These are phyloP conservation scores for Plecotus auritus DNA, from an alignment of 2,113 vertebrate genomes.

Conservation along the genomic window DNA sequence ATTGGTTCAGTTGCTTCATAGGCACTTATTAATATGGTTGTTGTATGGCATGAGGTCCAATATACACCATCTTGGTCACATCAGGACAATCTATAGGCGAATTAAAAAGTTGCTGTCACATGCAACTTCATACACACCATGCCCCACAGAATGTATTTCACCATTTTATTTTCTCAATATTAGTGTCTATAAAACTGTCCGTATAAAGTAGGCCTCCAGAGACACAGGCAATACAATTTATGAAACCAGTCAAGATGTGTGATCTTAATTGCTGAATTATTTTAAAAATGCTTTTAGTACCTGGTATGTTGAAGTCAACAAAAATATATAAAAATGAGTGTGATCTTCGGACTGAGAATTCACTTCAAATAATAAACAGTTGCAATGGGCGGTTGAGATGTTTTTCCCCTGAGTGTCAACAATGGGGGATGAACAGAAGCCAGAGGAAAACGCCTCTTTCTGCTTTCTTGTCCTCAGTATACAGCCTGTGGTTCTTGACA, in stretches of 20 bases:
- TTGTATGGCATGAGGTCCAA: background rate
- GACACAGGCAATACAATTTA: background rate
- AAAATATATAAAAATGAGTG: background rate
- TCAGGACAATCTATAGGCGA: background rate
- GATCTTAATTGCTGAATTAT: background rate
- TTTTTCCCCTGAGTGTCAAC: background rate
- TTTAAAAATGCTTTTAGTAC: background rate
- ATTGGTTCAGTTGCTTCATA: background rate
- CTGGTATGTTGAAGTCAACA: background rate
- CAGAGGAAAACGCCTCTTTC: background rate
- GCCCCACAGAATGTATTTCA: background rate
- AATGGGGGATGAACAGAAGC: background rate
- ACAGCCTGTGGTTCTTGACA: too few relatives aligned
- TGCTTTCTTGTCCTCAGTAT: background rate
- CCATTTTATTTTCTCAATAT: background rate
- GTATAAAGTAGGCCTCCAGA: background rate
- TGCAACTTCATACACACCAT: background rate
- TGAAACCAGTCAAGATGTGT: background rate
- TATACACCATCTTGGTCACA: background rate
- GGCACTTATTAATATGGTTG: background rate
- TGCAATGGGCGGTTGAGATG: background rate
- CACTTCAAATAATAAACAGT: background rate
- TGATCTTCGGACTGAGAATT: background rate
- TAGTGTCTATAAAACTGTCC: background rate
- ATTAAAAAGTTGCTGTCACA: background rate